A percentile compares a stretch with the other conserved stretches of the same genome.
phyloP scores from a whole-genome alignment of 2,797 vertebrate genomes.

The Tokudaia muenninki region DNA sequence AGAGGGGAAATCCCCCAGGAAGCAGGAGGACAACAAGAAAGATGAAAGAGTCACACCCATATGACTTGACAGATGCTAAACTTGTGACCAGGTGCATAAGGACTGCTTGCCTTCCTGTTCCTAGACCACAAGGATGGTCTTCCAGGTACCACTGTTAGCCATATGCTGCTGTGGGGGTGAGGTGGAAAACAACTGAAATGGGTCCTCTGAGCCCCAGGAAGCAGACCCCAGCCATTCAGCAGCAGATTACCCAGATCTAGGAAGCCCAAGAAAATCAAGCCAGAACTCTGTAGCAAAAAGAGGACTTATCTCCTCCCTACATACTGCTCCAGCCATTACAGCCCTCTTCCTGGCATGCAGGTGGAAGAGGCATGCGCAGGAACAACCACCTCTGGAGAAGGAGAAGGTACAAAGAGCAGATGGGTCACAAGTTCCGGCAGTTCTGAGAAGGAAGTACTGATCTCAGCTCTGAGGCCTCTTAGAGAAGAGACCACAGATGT shows the following conservation, averaged over 20 bases:
- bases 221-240: background rate
- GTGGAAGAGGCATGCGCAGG: background rate
- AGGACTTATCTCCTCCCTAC: background rate
- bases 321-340: background rate
- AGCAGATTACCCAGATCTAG: background rate
- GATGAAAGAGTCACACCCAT: background rate
- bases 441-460: background rate
- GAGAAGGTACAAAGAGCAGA: background rate
- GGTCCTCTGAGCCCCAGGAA: background rate
- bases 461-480: background rate
- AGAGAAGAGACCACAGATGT: background rate
- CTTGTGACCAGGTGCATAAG: background rate
- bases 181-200: background rate
- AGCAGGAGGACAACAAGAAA: background rate
- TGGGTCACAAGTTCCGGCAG: background rate
- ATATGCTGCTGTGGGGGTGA: background rate
- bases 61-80: background rate
- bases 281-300: background rate
- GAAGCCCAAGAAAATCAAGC: background rate
- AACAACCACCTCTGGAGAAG: background rate
- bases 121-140: background rate
- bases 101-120: background rate
- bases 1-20: background rate
- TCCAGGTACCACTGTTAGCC: background rate
- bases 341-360: background rate